Conservation (phyloP, 1,140 invertebrate genomes). For the Zaprionus lachaisei region DNA sequence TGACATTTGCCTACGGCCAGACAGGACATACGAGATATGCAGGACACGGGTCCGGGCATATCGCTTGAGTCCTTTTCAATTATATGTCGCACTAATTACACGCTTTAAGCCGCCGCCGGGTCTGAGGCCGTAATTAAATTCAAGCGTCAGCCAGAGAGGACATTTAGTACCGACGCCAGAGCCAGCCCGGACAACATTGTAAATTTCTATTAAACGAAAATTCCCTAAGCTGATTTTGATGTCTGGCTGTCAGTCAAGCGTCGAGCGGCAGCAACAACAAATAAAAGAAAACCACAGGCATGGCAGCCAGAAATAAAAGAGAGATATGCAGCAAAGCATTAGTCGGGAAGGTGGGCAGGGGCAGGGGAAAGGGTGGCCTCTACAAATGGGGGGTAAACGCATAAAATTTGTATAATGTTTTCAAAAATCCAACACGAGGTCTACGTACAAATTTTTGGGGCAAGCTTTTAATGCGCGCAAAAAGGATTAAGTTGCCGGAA, state of each 20-base stretch:
- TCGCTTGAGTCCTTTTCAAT: constrained; percentile 71
- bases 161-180: constrained; percentile 13
- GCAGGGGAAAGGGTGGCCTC: background rate
- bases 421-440: constrained; percentile 39
- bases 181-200: constrained; percentile 51
- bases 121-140: constrained; percentile 65
- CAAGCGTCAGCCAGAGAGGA: constrained; percentile 45
- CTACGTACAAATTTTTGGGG: constrained; percentile 51
- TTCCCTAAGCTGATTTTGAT: constrained; percentile 72
- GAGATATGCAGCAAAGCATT: background rate
- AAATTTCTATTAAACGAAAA: constrained; percentile 69
- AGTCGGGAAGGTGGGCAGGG: background rate
- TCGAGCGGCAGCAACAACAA: constrained; percentile 30
- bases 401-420: constrained; percentile 60
- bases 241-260: constrained; percentile 63
- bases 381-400: constrained; percentile 23
- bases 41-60: constrained; percentile 41
- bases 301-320: constrained; percentile 42
- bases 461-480: constrained; percentile 65
- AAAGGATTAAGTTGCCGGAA: constrained; percentile 54
- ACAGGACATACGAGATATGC: constrained; percentile 24
- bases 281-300: constrained; percentile 48
- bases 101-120: constrained; percentile 63
- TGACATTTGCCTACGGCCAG: constrained; percentile 36
- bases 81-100: constrained; percentile 72